Base-by-base conservation (phyloP, 2,888 invertebrate species). In the Habroteleia sp. region DNA sequence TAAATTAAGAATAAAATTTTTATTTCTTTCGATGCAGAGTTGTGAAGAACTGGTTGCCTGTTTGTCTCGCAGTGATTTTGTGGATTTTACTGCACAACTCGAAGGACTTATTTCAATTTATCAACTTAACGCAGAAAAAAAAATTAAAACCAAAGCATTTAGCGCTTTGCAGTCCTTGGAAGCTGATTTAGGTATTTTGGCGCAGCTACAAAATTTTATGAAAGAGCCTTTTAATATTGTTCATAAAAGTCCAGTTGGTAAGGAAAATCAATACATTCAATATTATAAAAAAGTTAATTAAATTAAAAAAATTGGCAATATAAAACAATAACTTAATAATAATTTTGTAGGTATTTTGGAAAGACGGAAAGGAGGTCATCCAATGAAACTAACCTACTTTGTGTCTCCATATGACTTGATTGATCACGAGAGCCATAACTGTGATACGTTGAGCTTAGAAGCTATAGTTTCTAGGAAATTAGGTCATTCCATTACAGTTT, bases 301-400 rank as follows among this genome's bases (percentile, higher is more conserved):
- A n/a, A n/a, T n/a, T n/a, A n/a, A n/a, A n/a, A n/a, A n/a, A n/a
- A n/a, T n/a, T n/a, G n/a, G n/a, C n/a, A n/a, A n/a, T n/a, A n/a
- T n/a, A n/a, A n/a, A n/a, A n/a, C n/a, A n/a, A n/a, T n/a, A n/a
- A n/a, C n/a, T n/a, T n/a, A n/a, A n/a, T n/a, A 20, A 20, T 20
- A 20, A 20, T 29, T 29, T 8, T 29, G 1, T 2, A 94, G 94
- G 88, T 33, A 87, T 88, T 66, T 77, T 88, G 14, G 88, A 88
- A 65, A 82, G 85, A 78, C 81, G 88, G 48, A 87, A 82, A 83
- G 88, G 88, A 10, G 88, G 96, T 66, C 96, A 97, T 85, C 95
- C 98, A 0, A 95, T 98, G 95, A 95, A 95, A 83, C 90, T 98
- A 17, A 97, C 96, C 0, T 98, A 97, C 88, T 97, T 97, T 88